Base-by-base conservation (phyloP, 2,797 vertebrate genomes). In the Botia kubotai region DNA sequence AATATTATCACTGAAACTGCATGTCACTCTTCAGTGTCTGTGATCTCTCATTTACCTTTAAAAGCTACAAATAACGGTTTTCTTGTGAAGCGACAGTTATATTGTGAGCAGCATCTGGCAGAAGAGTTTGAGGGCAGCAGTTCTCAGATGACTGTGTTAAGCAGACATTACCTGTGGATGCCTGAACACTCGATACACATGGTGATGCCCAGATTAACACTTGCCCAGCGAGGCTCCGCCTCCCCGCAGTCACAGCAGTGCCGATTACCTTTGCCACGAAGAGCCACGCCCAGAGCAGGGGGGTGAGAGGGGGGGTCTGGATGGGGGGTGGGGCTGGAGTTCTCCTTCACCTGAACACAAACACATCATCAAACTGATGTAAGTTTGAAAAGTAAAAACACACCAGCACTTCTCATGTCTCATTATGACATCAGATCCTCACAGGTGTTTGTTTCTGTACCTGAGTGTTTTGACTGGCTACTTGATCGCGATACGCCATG, bases 121-220 rank as follows among this genome's bases (percentile, higher is more conserved):
- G 23, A 26, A 26, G 23, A 26, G 23, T 26, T 26, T 26, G 23
- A 33, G 4, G 33, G 33, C 33, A 33, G 4, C 33, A 33, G 33
- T 33, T 33, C 33, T 33, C 2, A 33, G 33, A 33, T 0, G 33
- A 33, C 4, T 48, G 16, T 67, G 57, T 68, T 8, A 33, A 52
- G 69, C 16, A 76, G 60, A 73, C 46, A 17, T 72, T 65, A 85
- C 84, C 91, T 88, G 91, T 94, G 93, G 3, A 95, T 93, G 0
- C 93, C 93, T 0, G 93, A 94, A 79, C 93, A 95, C 88, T 94
- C 89, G n/a, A 95, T 94, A 82, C 94, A 95, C 87, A 95, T 77
- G 39, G 93, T 93, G 76, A 94, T 89, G 11, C 90, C 94, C 72
- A 95, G 92, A 86, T 95, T 95, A 76, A 94, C 68, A 16, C 93